Base-by-base conservation (phyloP, 2,113 vertebrate species). In the Aspidoscelis tigris region DNA sequence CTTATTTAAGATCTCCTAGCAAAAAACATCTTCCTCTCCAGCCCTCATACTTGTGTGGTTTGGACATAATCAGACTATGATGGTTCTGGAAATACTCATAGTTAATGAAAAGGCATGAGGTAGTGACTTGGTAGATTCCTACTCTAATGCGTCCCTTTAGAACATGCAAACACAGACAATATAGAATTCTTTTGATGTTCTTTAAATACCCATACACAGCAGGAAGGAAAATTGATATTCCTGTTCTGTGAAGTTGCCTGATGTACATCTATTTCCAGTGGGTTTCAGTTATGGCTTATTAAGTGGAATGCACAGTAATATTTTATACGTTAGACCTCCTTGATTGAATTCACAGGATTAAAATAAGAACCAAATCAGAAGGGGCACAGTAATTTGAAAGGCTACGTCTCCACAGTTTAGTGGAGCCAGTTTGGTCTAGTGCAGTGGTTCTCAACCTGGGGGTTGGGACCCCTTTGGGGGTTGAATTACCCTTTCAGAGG, bases 31-130 rank as follows among this genome's bases (percentile, higher is more conserved):
- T 44, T 84, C 66, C 53, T 80, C 81, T 0, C 70, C 77, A 79
- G 9, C 14, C 69, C 53, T 80, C 11, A 39, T 69, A 72, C 58
- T 81, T 43, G 77, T 82, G 69, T 44, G 43, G 75, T 47, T 78
- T 53, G 61, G 73, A 70, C 0, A 0, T 26, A 79, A 82, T 70
- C 0, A 12, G 77, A 53, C 81, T 77, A 74, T 16, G 5, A 64
- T 75, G 81, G 76, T 10, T 91, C 84, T 89, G 88, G 84, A 90
- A 39, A 43, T 87, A 79, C 84, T 90, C 88, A 87, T 68, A 78
- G 33, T 18, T 79, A 20, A 68, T 81, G 81, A 61, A 81, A 90
- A 72, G 70, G 58, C 50, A 44, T 68, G 5, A n/a, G 68, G 64
- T 61, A 81, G 78, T 87, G 82, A 82, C 3, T 24, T 74, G 69